phyloP scores from a whole-genome alignment of 2,797 vertebrate genomes.

The Emydoidea blandingii region DNA sequence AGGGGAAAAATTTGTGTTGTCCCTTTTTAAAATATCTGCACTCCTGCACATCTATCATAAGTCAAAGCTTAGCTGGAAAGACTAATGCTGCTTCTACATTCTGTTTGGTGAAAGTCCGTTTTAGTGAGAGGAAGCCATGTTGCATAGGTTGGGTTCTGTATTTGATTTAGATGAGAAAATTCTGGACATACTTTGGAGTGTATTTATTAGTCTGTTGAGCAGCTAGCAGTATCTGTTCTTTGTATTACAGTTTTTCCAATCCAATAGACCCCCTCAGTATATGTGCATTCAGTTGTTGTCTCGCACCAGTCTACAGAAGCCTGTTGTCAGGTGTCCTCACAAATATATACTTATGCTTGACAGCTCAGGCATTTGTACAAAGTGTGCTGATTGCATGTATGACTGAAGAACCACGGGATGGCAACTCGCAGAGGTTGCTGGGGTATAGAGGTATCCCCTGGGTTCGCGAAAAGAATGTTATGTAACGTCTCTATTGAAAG shows the following conservation, averaged over 20 bases:
- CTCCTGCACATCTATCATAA: not conserved
- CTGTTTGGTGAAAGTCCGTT: not conserved
- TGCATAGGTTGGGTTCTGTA: not conserved
- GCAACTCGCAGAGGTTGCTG: too few species aligned
- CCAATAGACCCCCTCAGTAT: not conserved
- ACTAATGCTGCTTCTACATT: not conserved
- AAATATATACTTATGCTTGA: rapidly evolving
- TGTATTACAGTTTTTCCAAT: not conserved
- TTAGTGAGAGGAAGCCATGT: not conserved
- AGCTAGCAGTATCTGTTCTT: not conserved
- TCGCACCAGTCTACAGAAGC: not conserved
- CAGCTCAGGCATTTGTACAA: not conserved
- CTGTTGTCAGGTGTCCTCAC: not conserved
- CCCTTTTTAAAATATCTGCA: not conserved
- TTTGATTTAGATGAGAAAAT: not conserved
- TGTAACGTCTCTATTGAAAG: too few species aligned
- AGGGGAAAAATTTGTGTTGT: not conserved
- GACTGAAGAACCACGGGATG: too few species aligned
- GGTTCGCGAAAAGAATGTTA: too few species aligned
- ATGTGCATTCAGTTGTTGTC: not conserved
- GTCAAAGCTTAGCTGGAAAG: not conserved
- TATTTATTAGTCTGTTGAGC: not conserved
- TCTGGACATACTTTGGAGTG: not conserved
- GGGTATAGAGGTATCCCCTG: too few species aligned
- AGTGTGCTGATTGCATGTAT: not conserved